Evolutionary conservation across 2,888 invertebrate species (phyloP).

Genomic region (Drosophila borborema): DNA sequence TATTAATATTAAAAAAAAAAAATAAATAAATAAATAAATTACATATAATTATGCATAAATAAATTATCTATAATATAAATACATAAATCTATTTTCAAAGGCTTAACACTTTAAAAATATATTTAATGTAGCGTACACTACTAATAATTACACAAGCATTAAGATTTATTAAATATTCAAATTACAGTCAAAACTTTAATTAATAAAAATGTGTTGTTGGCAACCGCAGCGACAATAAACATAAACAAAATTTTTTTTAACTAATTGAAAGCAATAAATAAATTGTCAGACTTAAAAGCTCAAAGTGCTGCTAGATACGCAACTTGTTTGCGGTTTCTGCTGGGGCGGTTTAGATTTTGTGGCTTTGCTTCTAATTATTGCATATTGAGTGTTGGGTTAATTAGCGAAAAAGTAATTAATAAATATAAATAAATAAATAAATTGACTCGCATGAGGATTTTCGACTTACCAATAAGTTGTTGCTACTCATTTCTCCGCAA

Average conservation of each 20-base stretch:
- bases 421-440: not conserved
- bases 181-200: not conserved
- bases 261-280: slow-evolving; percentile 46
- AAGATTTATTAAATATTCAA: not conserved
- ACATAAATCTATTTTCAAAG: no score
- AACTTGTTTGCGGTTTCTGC: slow-evolving; percentile 56
- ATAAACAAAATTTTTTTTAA: slow-evolving; percentile 14
- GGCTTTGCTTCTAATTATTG: slow-evolving; percentile 17
- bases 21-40: no score
- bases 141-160: not conserved
- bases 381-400: slow-evolving; percentile 22
- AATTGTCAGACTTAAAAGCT: slow-evolving; percentile 28
- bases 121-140: not conserved
- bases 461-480: slow-evolving; percentile 80
- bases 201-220: not conserved
- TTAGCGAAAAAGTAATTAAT: not conserved
- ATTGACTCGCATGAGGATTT: not conserved
- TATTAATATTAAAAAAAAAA: no score
- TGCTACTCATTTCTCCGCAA: slow-evolving; percentile 83
- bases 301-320: not conserved
- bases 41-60: no score
- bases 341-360: slow-evolving; percentile 14
- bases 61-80: no score
- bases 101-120: not conserved
- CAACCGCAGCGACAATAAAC: slow-evolving; percentile 36